Evolutionary conservation across 2,113 vertebrate species (phyloP).

Genomic region (Xenopus tropicalis): UCB_Xtro_10.0 CM004447.2:23570501-23571000

Average conservation of each 20-base stretch:
- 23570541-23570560: too few species aligned
- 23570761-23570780: not conserved
- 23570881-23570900: slow-evolving; percentile 2
- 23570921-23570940: slow-evolving; percentile 13
- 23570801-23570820: not conserved
- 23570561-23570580: too few species aligned
- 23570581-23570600: too few species aligned
- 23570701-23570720: not conserved
- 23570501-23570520: too few species aligned
- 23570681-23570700: too few species aligned
- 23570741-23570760: too few species aligned
- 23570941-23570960: slow-evolving; percentile 6
- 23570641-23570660: not conserved
- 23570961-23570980: slow-evolving; percentile 15
- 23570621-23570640: too few species aligned
- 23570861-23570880: slow-evolving; percentile 14
- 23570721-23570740: too few species aligned
- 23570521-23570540: too few species aligned
- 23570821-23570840: slow-evolving; percentile 3
- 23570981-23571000: too few species aligned
- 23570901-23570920: slow-evolving; percentile 11
- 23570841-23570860: slow-evolving; percentile 14
- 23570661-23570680: not conserved
- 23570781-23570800: not conserved
- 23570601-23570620: too few species aligned